These are phyloP conservation scores for Falco cherrug DNA, from an alignment of 2,797 vertebrate species.

Conservation along the genomic window DNA sequence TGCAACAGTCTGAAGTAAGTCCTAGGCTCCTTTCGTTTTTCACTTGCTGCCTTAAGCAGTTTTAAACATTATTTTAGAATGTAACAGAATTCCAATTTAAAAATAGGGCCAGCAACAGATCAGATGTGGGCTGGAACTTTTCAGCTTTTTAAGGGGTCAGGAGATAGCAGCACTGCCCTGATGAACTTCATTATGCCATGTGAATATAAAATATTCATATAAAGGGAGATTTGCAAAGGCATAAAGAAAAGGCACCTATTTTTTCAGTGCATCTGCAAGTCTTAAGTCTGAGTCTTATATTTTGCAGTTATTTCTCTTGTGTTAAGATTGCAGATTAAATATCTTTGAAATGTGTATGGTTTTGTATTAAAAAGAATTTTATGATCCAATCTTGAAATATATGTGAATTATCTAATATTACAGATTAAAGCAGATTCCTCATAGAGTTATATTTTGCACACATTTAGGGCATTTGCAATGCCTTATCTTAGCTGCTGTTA, in stretches of 20 bases:
- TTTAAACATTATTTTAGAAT: background rate
- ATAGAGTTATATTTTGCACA: fast-evolving
- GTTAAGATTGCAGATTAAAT: background rate
- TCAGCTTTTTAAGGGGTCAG: background rate
- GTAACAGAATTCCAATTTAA: background rate
- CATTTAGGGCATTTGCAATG: background rate
- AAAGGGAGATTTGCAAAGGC: background rate
- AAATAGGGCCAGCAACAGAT: background rate
- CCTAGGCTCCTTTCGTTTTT: background rate
- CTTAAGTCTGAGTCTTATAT: background rate
- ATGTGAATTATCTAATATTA: background rate
- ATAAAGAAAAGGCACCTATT: background rate
- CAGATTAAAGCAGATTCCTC: background rate
- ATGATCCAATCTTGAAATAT: background rate
- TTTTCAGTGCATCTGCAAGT: background rate
- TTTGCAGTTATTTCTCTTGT: background rate
- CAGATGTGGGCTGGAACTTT: constrained; percentile 22
- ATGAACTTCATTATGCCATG: constrained; percentile 36
- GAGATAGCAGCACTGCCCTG: constrained; percentile 11
- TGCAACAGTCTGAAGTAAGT: background rate
- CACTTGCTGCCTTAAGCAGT: background rate
- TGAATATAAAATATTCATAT: constrained; percentile 18
- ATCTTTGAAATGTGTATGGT: background rate
- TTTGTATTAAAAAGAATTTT: background rate
- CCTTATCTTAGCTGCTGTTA: background rate